Evolutionary conservation across 2,113 vertebrate genomes (phyloP).

Genomic region (Halcyon senegalensis): DNA sequence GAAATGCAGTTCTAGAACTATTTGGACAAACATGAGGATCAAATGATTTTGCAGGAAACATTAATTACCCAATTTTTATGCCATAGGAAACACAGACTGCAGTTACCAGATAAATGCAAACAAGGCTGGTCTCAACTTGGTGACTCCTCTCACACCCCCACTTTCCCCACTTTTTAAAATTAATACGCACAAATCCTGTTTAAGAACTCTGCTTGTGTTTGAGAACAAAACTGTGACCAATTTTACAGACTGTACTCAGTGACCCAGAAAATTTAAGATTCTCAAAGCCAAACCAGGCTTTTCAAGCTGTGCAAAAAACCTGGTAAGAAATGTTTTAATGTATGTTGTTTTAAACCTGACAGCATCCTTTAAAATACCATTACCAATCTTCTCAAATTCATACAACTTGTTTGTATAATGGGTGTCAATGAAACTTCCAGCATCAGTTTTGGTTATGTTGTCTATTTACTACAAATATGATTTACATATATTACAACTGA

Average conservation of each 20-base stretch:
- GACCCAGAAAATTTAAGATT: neutral
- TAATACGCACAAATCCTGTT: neutral
- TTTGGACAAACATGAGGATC: neutral
- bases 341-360: neutral
- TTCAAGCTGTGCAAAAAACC: neutral
- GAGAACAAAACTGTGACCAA: neutral
- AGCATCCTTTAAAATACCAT: neutral
- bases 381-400: neutral
- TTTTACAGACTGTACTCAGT: neutral
- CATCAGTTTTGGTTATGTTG: neutral
- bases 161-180: neutral
- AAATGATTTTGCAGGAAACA: neutral
- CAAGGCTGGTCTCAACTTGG: neutral
- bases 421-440: neutral
- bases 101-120: neutral
- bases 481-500: accelerated
- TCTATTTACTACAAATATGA: neutral
- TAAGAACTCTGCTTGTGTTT: neutral
- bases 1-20: neutral
- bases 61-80: neutral
- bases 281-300: neutral
- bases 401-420: neutral
- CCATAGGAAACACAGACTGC: neutral
- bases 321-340: neutral
- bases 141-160: neutral